Conservation (phyloP, 2,113 vertebrate species). For the Sinocyclocheilus grahami region DNA sequence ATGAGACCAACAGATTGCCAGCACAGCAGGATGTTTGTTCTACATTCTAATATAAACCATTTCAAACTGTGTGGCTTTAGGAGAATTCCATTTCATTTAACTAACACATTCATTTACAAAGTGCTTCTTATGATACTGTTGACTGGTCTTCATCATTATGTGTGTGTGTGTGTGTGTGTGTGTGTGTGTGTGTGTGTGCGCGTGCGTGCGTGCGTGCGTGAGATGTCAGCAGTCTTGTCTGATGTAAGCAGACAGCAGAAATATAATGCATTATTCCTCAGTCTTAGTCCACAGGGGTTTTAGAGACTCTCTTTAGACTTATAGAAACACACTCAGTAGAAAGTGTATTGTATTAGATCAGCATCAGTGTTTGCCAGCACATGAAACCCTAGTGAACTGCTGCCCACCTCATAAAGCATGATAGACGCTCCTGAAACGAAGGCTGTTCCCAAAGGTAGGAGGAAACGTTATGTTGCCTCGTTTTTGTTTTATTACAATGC, state of each 20-base stretch:
- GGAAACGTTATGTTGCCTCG: background rate
- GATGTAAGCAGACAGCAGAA: slow-evolving; percentile 1
- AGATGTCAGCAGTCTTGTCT: slow-evolving; percentile 25
- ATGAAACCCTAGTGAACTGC: background rate
- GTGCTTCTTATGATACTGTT: slow-evolving; percentile 3
- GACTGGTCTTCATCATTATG: slow-evolving; percentile 5
- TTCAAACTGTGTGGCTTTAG: slow-evolving; percentile 37
- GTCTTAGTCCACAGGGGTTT: background rate
- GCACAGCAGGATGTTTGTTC: slow-evolving; percentile 42
- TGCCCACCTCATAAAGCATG: background rate
- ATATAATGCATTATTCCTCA: slow-evolving; percentile 30
- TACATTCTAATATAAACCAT: slow-evolving; percentile 35
- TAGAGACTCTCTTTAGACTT: background rate
- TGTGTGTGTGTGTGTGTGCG: background rate
- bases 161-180: slow-evolving; percentile 31
- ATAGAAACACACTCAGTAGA: background rate
- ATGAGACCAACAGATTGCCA: slow-evolving; percentile 14
- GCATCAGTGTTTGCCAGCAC: background rate
- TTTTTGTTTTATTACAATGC: background rate
- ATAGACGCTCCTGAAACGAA: background rate
- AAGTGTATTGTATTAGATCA: background rate
- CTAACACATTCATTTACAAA: slow-evolving; percentile 19
- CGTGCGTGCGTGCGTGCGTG: too few relatives aligned
- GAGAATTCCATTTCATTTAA: slow-evolving; percentile 21
- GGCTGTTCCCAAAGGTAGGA: background rate